phyloP scores from a whole-genome alignment of 2,888 invertebrate species.

The Drosophila peninsularis region DNA sequence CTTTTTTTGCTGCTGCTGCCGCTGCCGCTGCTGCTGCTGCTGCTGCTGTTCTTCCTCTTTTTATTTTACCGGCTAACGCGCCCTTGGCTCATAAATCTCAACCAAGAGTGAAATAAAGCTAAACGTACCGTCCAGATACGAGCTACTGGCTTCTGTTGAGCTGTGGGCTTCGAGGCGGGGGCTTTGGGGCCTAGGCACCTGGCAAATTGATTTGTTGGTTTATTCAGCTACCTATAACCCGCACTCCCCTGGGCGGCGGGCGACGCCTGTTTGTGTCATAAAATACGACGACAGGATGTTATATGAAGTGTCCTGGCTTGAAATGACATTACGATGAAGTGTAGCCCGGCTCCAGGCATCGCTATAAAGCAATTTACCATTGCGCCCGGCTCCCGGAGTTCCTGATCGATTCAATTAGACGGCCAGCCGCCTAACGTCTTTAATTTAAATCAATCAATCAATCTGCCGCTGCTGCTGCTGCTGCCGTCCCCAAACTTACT shows the following conservation, averaged over 20 bases:
- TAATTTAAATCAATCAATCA: slow-evolving; percentile 79
- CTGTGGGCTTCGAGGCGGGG: slow-evolving; percentile 9
- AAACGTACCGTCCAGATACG: slow-evolving; percentile 66
- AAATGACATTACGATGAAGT: slow-evolving; percentile 81
- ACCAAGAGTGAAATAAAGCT: slow-evolving; percentile 79
- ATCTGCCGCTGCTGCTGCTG: slow-evolving; percentile 32
- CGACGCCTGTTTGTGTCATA: slow-evolving; percentile 77
- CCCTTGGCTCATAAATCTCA: slow-evolving; percentile 78
- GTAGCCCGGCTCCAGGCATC: slow-evolving; percentile 48
- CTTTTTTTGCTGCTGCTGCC: neutral
- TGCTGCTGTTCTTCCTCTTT: slow-evolving; percentile 18
- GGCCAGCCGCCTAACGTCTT: slow-evolving; percentile 72
- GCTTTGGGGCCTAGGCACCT: slow-evolving; percentile 62
- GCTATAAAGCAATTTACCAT: slow-evolving; percentile 78
- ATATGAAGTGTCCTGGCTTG: slow-evolving; percentile 70
- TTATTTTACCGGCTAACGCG: slow-evolving; percentile 73
- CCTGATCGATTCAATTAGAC: slow-evolving; percentile 73
- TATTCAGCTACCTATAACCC: slow-evolving; percentile 56
- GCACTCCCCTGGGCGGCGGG: slow-evolving; percentile 1
- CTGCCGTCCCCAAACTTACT: slow-evolving; percentile 27
- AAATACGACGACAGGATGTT: slow-evolving; percentile 68
- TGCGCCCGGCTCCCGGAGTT: slow-evolving; percentile 29
- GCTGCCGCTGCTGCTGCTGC: neutral
- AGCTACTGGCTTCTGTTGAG: slow-evolving; percentile 15
- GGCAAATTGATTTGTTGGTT: slow-evolving; percentile 80